Evolutionary conservation across 2,113 vertebrate species (phyloP), one percentile per base, ranked within the genome.

Genomic region (Alligator sinensis): DNA sequence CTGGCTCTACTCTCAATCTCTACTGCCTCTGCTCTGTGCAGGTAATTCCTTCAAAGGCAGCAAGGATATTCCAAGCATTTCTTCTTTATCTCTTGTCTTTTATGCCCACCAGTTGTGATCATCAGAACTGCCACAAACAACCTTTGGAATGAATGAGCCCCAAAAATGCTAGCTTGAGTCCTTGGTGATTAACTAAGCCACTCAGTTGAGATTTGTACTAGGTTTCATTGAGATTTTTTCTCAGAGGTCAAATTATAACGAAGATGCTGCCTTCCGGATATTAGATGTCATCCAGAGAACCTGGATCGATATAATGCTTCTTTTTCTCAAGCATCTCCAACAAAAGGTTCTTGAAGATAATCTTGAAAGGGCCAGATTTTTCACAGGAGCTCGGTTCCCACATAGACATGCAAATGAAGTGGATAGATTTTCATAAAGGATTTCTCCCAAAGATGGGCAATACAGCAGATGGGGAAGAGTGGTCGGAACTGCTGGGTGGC

Each of bases 361-460:
- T 28, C 57, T 89, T 2, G 28, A 79, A 47, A 92, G 22, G 82
- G 28, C 3, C 9, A 47, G 38, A 84, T 84, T 63, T 47, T 91
- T 88, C 72, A 85, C 34, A 74, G 91, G 80, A 81, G 57, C 57
- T 86, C 59, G 87, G 60, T 70, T 91, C 80, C 87, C 86, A 57
- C 84, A 88, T 80, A 90, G 75, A 64, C 63, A 84, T 47, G 70
- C 19, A 80, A 91, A 94, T 86, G 90, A 95, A 92, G 68, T 1
- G 6, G 55, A 27, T 15, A 91, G 60, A 82, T 80, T 95, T 96
- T 95, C 80, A 86, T 47, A 90, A 87, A 81, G 27, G 62, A 89
- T 57, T 47, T 47, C 47, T 47, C 47, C 47, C 47, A 47, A 47
- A 47, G 47, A 9, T 47, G 18, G 90, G 75, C 8, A 85, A 77